Evolutionary conservation across 2,888 invertebrate genomes (phyloP).

Genomic region (Entomobrya proxima): DNA sequence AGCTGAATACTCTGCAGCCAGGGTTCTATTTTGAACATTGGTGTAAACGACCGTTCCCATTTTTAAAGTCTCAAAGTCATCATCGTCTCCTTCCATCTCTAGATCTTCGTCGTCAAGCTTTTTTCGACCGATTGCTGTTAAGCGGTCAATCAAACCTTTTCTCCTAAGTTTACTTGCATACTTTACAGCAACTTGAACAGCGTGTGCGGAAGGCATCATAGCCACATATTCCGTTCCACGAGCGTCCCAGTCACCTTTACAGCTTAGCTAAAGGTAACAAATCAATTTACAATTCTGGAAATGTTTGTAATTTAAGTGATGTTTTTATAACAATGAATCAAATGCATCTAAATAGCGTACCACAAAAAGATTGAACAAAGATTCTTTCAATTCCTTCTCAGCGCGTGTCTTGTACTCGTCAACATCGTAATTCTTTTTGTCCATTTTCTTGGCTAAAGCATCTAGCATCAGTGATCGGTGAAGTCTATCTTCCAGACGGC

Average conservation of each 20-base stretch:
- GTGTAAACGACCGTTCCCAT: constrained; percentile 62
- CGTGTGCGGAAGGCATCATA: constrained; percentile 86
- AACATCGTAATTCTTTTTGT: constrained; percentile 73
- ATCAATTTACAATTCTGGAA: not conserved
- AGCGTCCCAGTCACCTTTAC: constrained; percentile 88
- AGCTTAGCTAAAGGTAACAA: constrained; percentile 83
- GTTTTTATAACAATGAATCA: not conserved
- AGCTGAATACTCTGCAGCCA: constrained; percentile 36
- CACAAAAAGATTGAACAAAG: constrained; percentile 92
- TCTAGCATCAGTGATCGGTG: constrained; percentile 70
- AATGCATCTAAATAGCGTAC: too few relatives aligned
- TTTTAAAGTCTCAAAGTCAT: constrained; percentile 72
- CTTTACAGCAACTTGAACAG: constrained; percentile 90
- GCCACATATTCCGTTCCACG: constrained; percentile 92
- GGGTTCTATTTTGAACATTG: constrained; percentile 47
- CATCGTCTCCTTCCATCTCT: constrained; percentile 70
- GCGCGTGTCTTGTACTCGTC: constrained; percentile 78
- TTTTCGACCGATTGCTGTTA: constrained; percentile 81
- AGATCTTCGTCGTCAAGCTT: constrained; percentile 75
- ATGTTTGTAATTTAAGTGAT: not conserved
- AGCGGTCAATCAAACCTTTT: constrained; percentile 87
- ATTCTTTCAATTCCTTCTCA: constrained; percentile 85
- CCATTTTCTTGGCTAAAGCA: constrained; percentile 72
- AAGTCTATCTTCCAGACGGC: constrained; percentile 83
- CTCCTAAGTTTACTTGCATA: constrained; percentile 89